Conservation (phyloP, 2,888 invertebrate genomes). For the Erebia epiphron region DNA sequence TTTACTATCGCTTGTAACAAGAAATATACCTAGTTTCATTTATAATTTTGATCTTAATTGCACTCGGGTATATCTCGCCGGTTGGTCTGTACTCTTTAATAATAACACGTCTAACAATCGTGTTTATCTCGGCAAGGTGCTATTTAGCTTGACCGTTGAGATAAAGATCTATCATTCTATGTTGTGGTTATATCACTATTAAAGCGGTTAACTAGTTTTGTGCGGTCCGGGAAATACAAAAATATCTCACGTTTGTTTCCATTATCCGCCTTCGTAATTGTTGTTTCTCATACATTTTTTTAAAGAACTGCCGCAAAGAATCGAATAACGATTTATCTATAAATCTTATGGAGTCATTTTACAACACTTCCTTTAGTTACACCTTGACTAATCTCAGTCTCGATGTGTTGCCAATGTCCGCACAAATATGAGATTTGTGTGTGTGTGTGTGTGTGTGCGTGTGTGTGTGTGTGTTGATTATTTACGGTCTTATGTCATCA, state of each 20-base stretch:
- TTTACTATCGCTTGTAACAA: neutral
- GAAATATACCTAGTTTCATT: constrained; percentile 7
- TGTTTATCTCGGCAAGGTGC: constrained; percentile 30
- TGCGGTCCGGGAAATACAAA: constrained; percentile 39
- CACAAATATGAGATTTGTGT: constrained; percentile 21
- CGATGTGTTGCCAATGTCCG: constrained; percentile 34
- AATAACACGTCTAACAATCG: constrained; percentile 24
- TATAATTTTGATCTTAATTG: constrained; percentile 17
- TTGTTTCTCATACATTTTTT: constrained; percentile 43
- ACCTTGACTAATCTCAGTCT: constrained; percentile 37
- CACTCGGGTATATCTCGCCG: constrained; percentile 14
- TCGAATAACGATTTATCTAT: constrained; percentile 26
- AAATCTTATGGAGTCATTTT: constrained; percentile 11
- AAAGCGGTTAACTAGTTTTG: constrained; percentile 36
- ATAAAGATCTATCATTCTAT: constrained; percentile 36
- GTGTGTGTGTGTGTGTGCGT: constrained; percentile 34
- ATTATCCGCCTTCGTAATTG: constrained; percentile 56
- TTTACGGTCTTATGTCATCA: constrained; percentile 41
- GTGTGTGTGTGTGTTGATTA: constrained; percentile 36
- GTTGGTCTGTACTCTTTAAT: constrained; percentile 19
- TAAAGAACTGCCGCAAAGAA: constrained; percentile 26
- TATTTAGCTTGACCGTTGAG: constrained; percentile 34
- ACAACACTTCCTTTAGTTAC: constrained; percentile 31
- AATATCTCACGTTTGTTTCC: constrained; percentile 44
- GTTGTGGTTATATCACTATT: constrained; percentile 40